Evolutionary conservation across 2,888 invertebrate genomes (phyloP).

Genomic region (Eristalis intricaria): DNA sequence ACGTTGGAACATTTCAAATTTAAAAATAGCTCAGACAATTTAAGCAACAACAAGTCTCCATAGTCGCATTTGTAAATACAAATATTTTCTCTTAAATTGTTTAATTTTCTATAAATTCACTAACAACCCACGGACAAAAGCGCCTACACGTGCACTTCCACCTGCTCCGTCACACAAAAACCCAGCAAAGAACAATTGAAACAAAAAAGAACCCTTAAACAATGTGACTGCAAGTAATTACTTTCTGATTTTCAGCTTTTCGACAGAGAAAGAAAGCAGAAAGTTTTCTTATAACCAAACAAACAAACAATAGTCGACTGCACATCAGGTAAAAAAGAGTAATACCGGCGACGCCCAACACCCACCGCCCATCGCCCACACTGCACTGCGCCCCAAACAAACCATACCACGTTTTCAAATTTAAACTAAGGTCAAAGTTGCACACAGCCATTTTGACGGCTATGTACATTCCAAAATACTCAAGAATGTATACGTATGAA

Average conservation of each 20-base stretch:
- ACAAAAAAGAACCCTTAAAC: conserved; percentile 21
- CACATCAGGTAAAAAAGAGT: conserved; percentile 36
- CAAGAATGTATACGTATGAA: neutral
- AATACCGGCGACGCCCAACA: neutral
- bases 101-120: neutral
- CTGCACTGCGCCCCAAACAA: neutral
- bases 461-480: neutral
- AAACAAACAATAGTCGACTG: conserved; percentile 40
- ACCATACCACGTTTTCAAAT: conserved; percentile 29
- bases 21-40: too few relatives aligned
- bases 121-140: neutral
- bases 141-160: neutral
- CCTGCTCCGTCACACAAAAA: neutral
- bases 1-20: too few relatives aligned
- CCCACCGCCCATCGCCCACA: neutral
- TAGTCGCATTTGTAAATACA: too few relatives aligned
- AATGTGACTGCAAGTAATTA: conserved; percentile 68
- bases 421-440: conserved; percentile 54
- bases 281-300: conserved; percentile 19
- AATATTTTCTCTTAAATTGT: too few relatives aligned
- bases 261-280: conserved; percentile 3
- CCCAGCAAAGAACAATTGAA: neutral
- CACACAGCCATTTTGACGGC: neutral
- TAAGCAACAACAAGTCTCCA: too few relatives aligned
- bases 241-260: conserved; percentile 45